Conservation (phyloP, 1,140 invertebrate genomes). For the Drosophila fuyamai region DNA sequence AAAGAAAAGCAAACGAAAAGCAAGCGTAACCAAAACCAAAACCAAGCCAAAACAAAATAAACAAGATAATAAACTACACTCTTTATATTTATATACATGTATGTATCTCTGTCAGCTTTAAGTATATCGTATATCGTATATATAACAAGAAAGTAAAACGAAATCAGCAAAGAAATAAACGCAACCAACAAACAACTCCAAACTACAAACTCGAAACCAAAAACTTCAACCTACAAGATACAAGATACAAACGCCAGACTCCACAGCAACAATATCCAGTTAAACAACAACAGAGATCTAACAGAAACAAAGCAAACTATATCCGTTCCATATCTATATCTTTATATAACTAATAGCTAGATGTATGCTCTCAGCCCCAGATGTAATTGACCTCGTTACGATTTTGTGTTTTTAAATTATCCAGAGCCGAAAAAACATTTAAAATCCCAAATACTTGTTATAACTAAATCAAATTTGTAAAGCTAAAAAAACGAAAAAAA, state of each 20-base stretch:
- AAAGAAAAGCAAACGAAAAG: conserved; percentile 22
- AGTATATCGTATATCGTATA: conserved; percentile 26
- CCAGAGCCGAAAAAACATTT: conserved; percentile 17
- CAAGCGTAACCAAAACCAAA: conserved; percentile 25
- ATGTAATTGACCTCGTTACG: conserved; percentile 36
- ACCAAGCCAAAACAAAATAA: conserved; percentile 27
- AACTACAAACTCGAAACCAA: conserved; percentile 32
- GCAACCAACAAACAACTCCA: conserved; percentile 33
- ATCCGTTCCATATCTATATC: conserved; percentile 31
- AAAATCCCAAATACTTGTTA: conserved; percentile 20
- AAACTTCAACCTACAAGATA: conserved; percentile 37
- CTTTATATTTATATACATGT: conserved; percentile 40
- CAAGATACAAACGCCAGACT: conserved; percentile 44
- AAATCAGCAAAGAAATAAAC: conserved; percentile 47
- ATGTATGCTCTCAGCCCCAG: conserved; percentile 30
- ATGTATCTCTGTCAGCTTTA: conserved; percentile 53
- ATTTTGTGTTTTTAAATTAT: conserved; percentile 48
- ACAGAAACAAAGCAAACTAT: conserved; percentile 32
- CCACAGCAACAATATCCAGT: conserved; percentile 40
- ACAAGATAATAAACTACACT: conserved; percentile 46
- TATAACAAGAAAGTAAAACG: conserved; percentile 40
- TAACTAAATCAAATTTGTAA: conserved; percentile 37
- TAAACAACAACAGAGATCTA: conserved; percentile 40
- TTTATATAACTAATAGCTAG: conserved; percentile 42
- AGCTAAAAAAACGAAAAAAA: conserved; percentile 9